phyloP scores from a whole-genome alignment of 2,113 vertebrate genomes.

The Falcunculus frontatus region DNA sequence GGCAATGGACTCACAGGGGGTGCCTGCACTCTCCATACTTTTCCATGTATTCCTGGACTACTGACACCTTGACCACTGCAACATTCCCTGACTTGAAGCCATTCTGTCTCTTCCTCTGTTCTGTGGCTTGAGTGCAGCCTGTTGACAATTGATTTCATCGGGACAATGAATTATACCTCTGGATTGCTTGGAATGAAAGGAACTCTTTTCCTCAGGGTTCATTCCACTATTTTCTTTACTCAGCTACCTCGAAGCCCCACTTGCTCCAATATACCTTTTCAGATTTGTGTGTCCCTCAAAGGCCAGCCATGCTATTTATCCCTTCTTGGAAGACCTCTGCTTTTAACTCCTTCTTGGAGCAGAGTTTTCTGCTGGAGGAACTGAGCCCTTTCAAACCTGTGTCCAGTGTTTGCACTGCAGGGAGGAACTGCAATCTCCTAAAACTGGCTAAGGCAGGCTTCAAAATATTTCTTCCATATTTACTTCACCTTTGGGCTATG shows the following conservation, averaged over 20 bases:
- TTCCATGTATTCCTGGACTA: background rate
- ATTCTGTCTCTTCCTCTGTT: background rate
- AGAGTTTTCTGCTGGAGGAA: background rate
- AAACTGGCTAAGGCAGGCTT: background rate
- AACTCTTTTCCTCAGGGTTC: constrained; percentile 52
- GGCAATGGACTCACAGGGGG: background rate
- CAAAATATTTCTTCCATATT: background rate
- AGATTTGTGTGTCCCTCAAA: background rate
- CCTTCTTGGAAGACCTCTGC: background rate
- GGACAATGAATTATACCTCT: constrained; percentile 2
- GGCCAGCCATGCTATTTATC: background rate
- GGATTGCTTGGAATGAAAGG: constrained; percentile 50
- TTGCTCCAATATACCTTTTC: background rate
- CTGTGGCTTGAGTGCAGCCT: background rate
- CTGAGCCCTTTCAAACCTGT: background rate
- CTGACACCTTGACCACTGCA: background rate
- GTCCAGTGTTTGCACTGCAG: background rate
- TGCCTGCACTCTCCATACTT: background rate
- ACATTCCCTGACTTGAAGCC: background rate
- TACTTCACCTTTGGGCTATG: background rate
- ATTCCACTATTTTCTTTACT: background rate
- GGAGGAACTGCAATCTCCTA: background rate
- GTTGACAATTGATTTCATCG: background rate
- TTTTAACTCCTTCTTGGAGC: constrained; percentile 13
- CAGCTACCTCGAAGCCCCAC: background rate